Conservation (phyloP, 1,140 invertebrate genomes). For the Meloidogyne floridensis region DNA sequence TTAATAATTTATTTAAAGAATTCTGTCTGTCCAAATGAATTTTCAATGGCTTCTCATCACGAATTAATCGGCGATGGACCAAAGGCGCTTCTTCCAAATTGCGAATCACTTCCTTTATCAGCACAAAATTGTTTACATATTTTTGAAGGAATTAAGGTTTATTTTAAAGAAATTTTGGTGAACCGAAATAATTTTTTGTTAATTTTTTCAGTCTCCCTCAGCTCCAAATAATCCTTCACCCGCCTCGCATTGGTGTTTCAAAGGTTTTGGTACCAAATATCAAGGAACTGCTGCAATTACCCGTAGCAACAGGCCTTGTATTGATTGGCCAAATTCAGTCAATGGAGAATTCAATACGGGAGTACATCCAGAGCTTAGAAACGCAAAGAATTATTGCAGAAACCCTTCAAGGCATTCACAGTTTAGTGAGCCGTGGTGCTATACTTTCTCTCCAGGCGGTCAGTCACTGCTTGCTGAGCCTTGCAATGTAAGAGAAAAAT, state of each 20-base stretch:
- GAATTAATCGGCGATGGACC: conserved; percentile 54
- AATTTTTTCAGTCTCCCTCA: neutral
- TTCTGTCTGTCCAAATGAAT: conserved; percentile 53
- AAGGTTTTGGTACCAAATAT: conserved; percentile 49
- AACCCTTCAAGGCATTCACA: conserved; percentile 79
- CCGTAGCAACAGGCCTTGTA: conserved; percentile 34
- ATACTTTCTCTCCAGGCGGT: conserved; percentile 68
- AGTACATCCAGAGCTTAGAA: conserved; percentile 77
- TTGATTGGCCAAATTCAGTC: conserved; percentile 38
- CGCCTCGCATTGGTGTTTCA: conserved; percentile 50
- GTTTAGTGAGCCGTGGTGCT: conserved; percentile 82
- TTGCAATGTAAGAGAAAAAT: conserved; percentile 74
- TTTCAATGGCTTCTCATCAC: conserved; percentile 55
- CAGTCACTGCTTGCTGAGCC: conserved; percentile 71
- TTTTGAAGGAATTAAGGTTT: conserved; percentile 31
- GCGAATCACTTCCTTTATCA: conserved; percentile 37
- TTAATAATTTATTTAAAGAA: conserved; percentile 29
- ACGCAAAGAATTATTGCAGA: conserved; percentile 85
- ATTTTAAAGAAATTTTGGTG: neutral
- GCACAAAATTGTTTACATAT: conserved; percentile 43
- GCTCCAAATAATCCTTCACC: conserved; percentile 1
- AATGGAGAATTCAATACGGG: conserved; percentile 40
- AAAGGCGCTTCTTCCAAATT: conserved; percentile 48
- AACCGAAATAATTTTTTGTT: neutral
- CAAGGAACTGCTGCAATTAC: conserved; percentile 44